These are phyloP conservation scores for Noctua fimbriata DNA, from an alignment of 2,888 invertebrate genomes.

Conservation along the genomic window DNA sequence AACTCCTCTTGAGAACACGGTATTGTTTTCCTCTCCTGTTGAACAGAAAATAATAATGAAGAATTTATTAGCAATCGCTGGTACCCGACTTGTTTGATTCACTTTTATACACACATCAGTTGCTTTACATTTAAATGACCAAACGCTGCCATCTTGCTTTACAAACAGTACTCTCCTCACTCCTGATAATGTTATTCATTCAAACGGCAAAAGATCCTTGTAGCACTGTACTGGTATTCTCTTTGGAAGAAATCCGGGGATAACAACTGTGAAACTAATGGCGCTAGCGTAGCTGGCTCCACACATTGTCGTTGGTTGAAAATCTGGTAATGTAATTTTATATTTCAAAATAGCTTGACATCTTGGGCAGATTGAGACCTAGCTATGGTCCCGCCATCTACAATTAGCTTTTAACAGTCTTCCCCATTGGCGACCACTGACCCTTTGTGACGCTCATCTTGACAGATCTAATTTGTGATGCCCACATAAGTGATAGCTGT, in stretches of 20 bases:
- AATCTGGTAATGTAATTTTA: background rate
- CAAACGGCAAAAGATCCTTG: background rate
- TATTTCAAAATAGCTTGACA: too few species aligned
- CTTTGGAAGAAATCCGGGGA: background rate
- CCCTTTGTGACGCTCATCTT: too few species aligned
- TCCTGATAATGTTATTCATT: background rate
- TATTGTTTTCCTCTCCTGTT: slow-evolving; percentile 95
- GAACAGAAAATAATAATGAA: background rate
- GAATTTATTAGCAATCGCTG: background rate
- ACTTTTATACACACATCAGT: background rate
- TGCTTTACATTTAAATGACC: background rate
- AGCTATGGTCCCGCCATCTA: too few species aligned
- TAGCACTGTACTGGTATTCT: background rate
- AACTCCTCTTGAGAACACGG: slow-evolving; percentile 96
- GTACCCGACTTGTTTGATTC: background rate
- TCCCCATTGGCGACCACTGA: too few species aligned
- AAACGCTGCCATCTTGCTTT: background rate
- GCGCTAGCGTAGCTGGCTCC: background rate
- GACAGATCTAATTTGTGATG: too few species aligned
- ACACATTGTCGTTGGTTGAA: background rate
- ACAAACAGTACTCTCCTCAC: background rate
- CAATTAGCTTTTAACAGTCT: too few species aligned
- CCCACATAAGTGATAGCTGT: too few species aligned
- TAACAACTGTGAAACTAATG: background rate
- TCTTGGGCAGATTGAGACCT: too few species aligned